phyloP scores from a whole-genome alignment of 2,113 vertebrate species.

The Melierax canorus region DNA sequence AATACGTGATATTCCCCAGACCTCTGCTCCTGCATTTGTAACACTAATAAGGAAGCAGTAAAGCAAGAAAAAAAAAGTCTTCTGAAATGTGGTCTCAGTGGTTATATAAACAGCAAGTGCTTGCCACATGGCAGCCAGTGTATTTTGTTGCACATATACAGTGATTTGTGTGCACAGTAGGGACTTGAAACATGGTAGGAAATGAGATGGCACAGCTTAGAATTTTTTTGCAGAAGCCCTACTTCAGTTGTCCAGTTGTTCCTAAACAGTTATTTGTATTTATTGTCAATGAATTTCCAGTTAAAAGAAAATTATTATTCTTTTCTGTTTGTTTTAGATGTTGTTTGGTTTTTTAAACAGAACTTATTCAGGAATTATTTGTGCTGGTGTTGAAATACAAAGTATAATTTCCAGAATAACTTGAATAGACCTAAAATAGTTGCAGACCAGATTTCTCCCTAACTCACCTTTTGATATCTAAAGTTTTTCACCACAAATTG shows the following conservation, averaged over 20 bases:
- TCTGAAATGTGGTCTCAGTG: not conserved
- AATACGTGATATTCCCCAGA: not conserved
- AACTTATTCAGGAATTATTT: not conserved
- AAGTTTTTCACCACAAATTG: not conserved
- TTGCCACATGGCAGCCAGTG: not conserved
- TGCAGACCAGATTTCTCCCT: not conserved
- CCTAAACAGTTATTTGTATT: not conserved
- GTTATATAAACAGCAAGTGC: not conserved
- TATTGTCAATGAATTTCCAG: not conserved
- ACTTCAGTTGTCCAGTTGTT: not conserved
- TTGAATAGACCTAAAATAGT: not conserved
- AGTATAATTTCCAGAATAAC: not conserved
- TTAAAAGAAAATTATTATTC: not conserved
- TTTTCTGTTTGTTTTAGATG: not conserved
- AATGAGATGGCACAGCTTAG: not conserved
- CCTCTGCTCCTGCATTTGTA: not conserved
- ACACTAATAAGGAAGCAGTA: not conserved
- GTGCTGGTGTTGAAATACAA: not conserved
- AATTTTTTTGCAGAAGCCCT: not conserved
- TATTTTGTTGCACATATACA: not conserved
- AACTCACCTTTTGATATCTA: not conserved
- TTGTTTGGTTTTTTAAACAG: not conserved
- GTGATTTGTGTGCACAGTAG: not conserved
- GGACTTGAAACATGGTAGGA: not conserved
- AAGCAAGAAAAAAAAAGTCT: not conserved